A percentile compares a stretch with the other conserved stretches of the same genome.
phyloP scores from a whole-genome alignment of 2,113 vertebrate genomes.

The Clarias magur region DNA sequence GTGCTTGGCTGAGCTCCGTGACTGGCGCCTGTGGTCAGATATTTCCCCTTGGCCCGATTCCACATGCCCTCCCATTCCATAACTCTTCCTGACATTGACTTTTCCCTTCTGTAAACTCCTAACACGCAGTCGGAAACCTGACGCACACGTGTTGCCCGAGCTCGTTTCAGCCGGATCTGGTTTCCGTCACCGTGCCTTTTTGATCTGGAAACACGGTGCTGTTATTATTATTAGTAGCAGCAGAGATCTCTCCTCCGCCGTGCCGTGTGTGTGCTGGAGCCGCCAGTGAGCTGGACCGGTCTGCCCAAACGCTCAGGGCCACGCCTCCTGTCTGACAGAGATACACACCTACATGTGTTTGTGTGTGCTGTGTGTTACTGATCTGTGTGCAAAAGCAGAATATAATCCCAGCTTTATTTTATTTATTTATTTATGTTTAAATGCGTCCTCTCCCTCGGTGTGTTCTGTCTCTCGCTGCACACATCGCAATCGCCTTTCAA shows the following conservation, averaged over 20 bases:
- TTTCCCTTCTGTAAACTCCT: slow-evolving; percentile 46
- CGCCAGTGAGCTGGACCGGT: too few relatives aligned
- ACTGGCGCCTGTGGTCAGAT: slow-evolving; percentile 62
- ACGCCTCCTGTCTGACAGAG: neutral
- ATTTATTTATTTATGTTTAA: neutral
- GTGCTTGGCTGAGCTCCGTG: slow-evolving; percentile 67
- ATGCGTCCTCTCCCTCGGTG: slow-evolving; percentile 1
- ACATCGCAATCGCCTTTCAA: slow-evolving; percentile 55
- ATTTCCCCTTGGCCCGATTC: slow-evolving; percentile 68
- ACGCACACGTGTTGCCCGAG: neutral
- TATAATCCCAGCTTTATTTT: too few relatives aligned
- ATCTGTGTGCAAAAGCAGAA: neutral
- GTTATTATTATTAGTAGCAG: neutral
- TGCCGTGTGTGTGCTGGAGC: too few relatives aligned
- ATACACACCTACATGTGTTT: neutral
- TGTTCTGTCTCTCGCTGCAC: slow-evolving; percentile 46
- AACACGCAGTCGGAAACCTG: neutral
- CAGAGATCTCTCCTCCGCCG: neutral
- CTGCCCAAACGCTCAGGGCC: neutral
- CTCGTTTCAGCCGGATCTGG: neutral
- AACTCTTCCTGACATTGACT: slow-evolving; percentile 54
- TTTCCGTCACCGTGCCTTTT: neutral
- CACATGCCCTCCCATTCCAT: slow-evolving; percentile 44
- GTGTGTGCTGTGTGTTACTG: neutral
- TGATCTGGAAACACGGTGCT: neutral